Evolutionary conservation across 2,113 vertebrate genomes (phyloP).

Genomic region (Anthoscopus minutus): DNA sequence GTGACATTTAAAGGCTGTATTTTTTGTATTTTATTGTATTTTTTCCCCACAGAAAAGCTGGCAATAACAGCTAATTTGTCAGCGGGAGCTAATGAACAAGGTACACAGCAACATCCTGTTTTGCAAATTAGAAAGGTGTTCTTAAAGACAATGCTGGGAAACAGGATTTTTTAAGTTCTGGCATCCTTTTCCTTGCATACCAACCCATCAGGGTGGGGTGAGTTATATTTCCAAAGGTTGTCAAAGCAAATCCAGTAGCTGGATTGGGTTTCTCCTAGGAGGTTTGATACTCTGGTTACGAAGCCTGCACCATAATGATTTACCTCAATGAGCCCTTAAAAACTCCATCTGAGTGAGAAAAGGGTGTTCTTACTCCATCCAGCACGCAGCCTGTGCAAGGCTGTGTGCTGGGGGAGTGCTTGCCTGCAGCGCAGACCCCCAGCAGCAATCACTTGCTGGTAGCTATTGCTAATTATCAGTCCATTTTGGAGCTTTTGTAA

Average conservation of each 20-base stretch:
- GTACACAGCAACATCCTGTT: neutral
- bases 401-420: neutral
- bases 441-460: neutral
- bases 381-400: neutral
- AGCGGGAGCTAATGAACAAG: neutral
- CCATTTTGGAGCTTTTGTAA: neutral
- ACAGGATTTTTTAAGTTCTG: neutral
- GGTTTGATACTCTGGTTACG: neutral
- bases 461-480: neutral
- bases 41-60: neutral
- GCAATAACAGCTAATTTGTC: neutral
- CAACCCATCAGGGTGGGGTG: rapidly evolving
- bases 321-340: too few relatives aligned
- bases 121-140: neutral
- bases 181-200: neutral
- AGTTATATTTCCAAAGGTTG: neutral
- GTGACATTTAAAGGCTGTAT: neutral
- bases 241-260: neutral
- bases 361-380: neutral
- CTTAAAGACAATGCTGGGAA: neutral
- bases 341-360: too few relatives aligned
- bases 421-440: neutral
- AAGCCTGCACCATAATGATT: rapidly evolving
- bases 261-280: neutral
- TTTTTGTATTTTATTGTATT: too few relatives aligned